Conservation (phyloP, 2,888 invertebrate species). For the Neoaliturus tenellus region DNA sequence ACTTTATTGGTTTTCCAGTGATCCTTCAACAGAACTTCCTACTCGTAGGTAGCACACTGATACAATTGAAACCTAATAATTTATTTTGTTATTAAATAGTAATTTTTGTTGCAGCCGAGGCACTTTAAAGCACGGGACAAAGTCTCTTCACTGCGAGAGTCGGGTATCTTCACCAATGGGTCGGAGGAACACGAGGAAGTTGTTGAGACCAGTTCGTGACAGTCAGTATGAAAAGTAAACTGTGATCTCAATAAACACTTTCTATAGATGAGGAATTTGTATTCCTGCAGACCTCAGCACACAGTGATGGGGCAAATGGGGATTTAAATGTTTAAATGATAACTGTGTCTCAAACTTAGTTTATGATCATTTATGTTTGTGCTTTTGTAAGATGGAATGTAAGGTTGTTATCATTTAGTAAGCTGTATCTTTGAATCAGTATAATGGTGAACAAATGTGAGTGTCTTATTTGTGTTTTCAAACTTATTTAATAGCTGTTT, state of each 20-base stretch:
- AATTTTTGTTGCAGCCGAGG: constrained; percentile 74
- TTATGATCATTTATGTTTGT: neutral
- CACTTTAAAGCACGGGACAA: constrained; percentile 88
- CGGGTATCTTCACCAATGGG: constrained; percentile 10
- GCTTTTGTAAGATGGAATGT: neutral
- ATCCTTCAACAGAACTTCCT: too few species aligned
- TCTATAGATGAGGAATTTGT: neutral
- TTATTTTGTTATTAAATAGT: too few species aligned
- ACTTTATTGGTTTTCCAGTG: too few species aligned
- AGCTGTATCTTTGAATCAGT: neutral
- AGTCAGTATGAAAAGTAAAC: neutral
- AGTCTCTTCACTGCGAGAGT: constrained; percentile 69
- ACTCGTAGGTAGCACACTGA: too few species aligned
- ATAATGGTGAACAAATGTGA: neutral
- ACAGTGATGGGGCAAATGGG: neutral
- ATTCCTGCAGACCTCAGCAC: neutral
- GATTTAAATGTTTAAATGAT: neutral
- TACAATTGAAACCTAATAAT: too few species aligned
- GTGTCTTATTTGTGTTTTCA: neutral
- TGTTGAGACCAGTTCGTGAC: constrained; percentile 1
- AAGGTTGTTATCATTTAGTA: neutral
- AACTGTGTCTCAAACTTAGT: neutral
- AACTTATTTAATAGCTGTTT: neutral
- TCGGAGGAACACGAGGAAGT: neutral
- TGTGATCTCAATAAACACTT: constrained; percentile 10